Base-by-base conservation (phyloP, 2,797 vertebrate species). In the Acomys russatus region DNA sequence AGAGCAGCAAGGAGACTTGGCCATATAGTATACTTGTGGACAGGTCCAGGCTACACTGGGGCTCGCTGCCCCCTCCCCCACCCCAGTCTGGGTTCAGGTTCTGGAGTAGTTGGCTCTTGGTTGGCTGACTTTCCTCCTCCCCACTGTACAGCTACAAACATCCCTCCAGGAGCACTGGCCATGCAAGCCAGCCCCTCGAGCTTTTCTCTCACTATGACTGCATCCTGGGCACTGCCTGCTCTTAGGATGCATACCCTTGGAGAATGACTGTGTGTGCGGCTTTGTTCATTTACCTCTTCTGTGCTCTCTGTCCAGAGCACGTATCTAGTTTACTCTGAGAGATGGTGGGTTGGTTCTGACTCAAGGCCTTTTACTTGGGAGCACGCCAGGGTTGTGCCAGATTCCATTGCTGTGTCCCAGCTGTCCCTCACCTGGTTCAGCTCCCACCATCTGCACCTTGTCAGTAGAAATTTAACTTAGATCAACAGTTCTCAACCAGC, bases 381-480 rank as follows among this genome's bases (percentile, higher is more conserved):
- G 68, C 59, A 71, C 9, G 3, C 61, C 73, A 82, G 28, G 54
- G n/a, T 59, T 63, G 20, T 54, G 15, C 33, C 56, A 28, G 33
- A n/a, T 54, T 83, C 71, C 76, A 77, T 0, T 54, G 20, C 18
- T 14, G 78, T 54, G 11, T 30, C 86, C 14, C 2, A 79, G 86
- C 59, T 79, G 23, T 54, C 30, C 33, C 30, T 59, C 78, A 63
- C 35, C 22, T 71, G 61, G 3, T 23, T 90, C 38, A 18, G 1
- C 25, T 68, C 63, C 51, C 51, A 9, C 20, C 35, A 68, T 35
- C 54, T 33, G 79, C 54, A 73, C 68, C 54, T 70, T 59, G 61
- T 64, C 74, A 91, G 64, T 23, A 89, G 64, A 44, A 68, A 66
- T 83, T 68, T 87, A 79, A 71, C 66, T 61, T 90, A 56, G 79